Evolutionary conservation across 2,113 vertebrate species (phyloP), one percentile per base, ranked within the genome.

Genomic region (Macroglossus sobrinus): DNA sequence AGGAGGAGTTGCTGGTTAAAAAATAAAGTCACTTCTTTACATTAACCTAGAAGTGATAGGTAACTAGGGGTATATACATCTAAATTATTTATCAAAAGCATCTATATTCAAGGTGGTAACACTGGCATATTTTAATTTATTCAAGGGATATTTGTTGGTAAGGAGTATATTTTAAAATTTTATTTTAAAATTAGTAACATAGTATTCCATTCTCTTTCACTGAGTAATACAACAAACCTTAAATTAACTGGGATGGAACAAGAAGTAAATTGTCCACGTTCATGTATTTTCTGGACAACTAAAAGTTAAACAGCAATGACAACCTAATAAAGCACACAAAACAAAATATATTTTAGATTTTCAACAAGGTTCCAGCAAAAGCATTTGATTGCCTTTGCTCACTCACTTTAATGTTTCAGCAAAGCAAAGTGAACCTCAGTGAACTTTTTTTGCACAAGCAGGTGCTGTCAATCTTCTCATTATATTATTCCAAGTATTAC

Each of bases 401-500:
- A 28, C 26, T 79, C 33, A 50, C 50, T 93, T 84, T 80, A 74
- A 86, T 74, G 26, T 57, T n/a, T 91, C 50, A n/a, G 55, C 18
- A 24, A 57, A 72, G 78, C 45, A 79, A 66, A 84, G 7, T 43
- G 16, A 97, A 86, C 18, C 26, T 64, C 55, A 95, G 43, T 66
- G 40, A 94, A 88, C 30, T 16, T 68, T 61, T 76, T 79, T 71
- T 35, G 35, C 35, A 88, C 74, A 22, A 92, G 33, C 22, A 88
- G 50, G 59, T 85, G 30, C 57, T 89, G 11, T 61, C 4, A 2
- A 24, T 91, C 59, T 74, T 92, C 69, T 91, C 71, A 7, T 75
- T 75, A 72, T 11, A 89, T 68, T 85, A 93, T 85, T 86, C n/a
- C 53, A 90, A 92, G 59, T 78, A 50, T 85, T 94, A 86, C 89